These are phyloP conservation scores for Ceratotherium simum DNA, from an alignment of 2,113 vertebrate species.

Conservation along the genomic window DNA sequence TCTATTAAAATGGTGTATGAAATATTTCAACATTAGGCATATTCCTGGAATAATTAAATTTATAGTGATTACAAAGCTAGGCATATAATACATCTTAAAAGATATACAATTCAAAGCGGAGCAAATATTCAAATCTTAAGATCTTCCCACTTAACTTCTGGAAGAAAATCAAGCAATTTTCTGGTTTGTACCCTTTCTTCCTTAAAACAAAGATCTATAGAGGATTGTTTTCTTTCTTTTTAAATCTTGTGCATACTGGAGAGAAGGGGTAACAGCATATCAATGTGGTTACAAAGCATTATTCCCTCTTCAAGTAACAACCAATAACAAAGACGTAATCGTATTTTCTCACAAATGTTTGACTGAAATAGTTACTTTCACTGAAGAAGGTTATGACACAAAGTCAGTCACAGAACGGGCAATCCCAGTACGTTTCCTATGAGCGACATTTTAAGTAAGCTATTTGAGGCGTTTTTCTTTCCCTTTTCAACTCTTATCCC, in stretches of 20 bases:
- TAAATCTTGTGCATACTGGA: neutral
- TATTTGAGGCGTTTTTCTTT: constrained; percentile 43
- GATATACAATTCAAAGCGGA: constrained; percentile 83
- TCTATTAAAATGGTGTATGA: constrained; percentile 79
- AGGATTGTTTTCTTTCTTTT: neutral
- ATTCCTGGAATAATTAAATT: constrained; percentile 86
- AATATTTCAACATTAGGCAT: constrained; percentile 81
- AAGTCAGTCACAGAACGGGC: constrained; percentile 29
- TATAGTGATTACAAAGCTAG: constrained; percentile 85
- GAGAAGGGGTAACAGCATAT: neutral
- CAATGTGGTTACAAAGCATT: constrained; percentile 78
- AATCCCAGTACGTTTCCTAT: neutral
- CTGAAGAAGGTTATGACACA: constrained; percentile 50
- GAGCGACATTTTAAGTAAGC: constrained; percentile 18
- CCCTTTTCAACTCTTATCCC: constrained; percentile 7
- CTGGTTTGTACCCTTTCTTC: constrained; percentile 72
- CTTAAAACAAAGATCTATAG: constrained; percentile 42
- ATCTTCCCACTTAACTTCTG: constrained; percentile 74
- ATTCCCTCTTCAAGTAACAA: constrained; percentile 57
- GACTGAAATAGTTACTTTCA: constrained; percentile 47
- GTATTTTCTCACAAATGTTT: constrained; percentile 54
- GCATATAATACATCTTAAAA: constrained; percentile 82
- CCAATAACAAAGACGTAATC: constrained; percentile 39
- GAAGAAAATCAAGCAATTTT: constrained; percentile 72
- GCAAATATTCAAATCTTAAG: constrained; percentile 83